These are phyloP conservation scores for Coenobita brevimanus DNA, from an alignment of 1,140 invertebrate genomes.

Conservation along the genomic window DNA sequence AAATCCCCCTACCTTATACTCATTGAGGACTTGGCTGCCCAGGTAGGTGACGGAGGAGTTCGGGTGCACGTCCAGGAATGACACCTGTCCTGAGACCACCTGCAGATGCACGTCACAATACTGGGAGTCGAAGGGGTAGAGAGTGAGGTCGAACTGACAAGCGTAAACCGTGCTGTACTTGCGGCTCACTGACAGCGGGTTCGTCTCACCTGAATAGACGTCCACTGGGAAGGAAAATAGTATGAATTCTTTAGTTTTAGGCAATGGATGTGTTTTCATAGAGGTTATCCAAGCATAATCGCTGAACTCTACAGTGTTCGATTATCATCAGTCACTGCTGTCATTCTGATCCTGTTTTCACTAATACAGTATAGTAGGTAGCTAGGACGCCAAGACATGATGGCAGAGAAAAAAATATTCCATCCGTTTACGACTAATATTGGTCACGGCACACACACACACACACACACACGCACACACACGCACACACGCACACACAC, in stretches of 20 bases:
- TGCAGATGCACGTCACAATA: constrained; percentile 62
- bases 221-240: constrained; percentile 38
- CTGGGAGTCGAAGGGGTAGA: constrained; percentile 67
- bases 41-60: constrained; percentile 37
- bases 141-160: constrained; percentile 65
- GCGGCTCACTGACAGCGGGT: constrained; percentile 55
- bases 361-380: too few species aligned
- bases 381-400: too few species aligned
- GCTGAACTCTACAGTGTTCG: too few species aligned
- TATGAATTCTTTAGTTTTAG: not conserved
- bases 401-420: too few species aligned
- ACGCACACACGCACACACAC: too few species aligned
- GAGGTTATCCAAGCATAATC: too few species aligned
- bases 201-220: constrained; percentile 59
- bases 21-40: constrained; percentile 40
- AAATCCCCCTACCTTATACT: constrained; percentile 35
- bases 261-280: too few species aligned
- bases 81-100: constrained; percentile 61
- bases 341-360: too few species aligned
- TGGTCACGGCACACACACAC: too few species aligned
- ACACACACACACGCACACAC: too few species aligned
- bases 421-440: too few species aligned
- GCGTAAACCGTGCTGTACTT: constrained; percentile 67
- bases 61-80: constrained; percentile 41
- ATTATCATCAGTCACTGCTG: too few species aligned